Base-by-base conservation (phyloP, 2,888 invertebrate genomes). In the Eupithecia subumbrata region DNA sequence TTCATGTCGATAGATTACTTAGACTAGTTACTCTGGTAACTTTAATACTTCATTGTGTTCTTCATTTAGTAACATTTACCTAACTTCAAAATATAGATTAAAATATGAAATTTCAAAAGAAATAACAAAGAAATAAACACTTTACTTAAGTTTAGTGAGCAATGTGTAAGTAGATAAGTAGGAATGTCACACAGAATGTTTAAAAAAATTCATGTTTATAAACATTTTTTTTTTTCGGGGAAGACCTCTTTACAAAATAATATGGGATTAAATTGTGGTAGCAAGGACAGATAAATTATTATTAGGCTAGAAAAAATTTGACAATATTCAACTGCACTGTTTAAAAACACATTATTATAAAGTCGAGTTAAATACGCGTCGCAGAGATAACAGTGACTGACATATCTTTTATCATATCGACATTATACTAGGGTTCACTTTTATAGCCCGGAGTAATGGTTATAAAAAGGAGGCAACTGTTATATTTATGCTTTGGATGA, bases 351-450 rank as follows among this genome's bases (percentile, higher is more conserved):
- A 34, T 64, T 34, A 14, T 30, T 64, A 9, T 56, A 56, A 63
- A 30, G 18, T 37, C 30, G 37, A 64, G 64, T 9, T 34, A 18
- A 66, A 37, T 37, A 12, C 40, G 18, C 9, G 22, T 40, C 5
- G 68, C 45, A 43, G 22, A 68, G 16, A 34, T 30, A 5, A 40
- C 45, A 68, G 68, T 45, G 40, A 79, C 68, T 76, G 79, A 86
- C 90, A 91, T 91, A 91, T 91, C 91, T 85, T 85, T 83, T 83
- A 84, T 85, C 91, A 91, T 91, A 92, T 91, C 91, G 84, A 82
- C 84, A 82, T 83, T 84, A 84, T 84, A 85, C 83, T 85, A 84
- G 84, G 84, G 83, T 88, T 88, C 86, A 84, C 82, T 86, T 89
- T 89, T 89, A 88, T 84, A 86, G 81, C 77, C 81, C 84, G 84